Base-by-base conservation (phyloP, 2,797 vertebrate species). In the Sebastes kiyomatsui region DNA sequence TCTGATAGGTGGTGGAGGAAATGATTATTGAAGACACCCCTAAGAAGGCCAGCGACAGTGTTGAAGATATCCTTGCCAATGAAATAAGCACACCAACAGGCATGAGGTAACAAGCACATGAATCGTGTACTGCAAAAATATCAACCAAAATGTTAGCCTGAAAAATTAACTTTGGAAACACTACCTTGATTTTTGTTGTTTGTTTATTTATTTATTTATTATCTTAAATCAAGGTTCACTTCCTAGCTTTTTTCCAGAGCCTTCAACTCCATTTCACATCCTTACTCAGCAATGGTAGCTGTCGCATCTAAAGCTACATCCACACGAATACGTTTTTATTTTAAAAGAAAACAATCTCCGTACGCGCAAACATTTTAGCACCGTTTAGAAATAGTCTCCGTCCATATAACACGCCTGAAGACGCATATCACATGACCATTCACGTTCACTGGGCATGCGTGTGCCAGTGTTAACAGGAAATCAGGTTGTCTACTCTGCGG, bases 11-110 rank as follows among this genome's bases (percentile, higher is more conserved):
- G 85, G 94, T 97, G 85, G 94, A 95, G 80, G 97, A 97, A 84
- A 94, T 87, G 7, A 9, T 92, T 7, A 79, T 72, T 70, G 97
- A 94, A 75, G 92, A 90, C 67, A 89, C 92, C 7, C 90, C 96
- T 75, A 96, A 92, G 94, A 96, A 95, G 93, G 72, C 90, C 84
- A 96, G 95, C 71, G 96, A 96, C 76, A 97, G 97, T 93, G 95
- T 97, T 83, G 97, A 99, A 95, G 97, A 99, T 93, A 96, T 99
- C 94, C 97, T 98, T 86, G 97, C 97, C 75, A 95, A 96, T 90
- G 97, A 99, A 95, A 95, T 94, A 85, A 95, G 94, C 88, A 97
- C 97, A 78, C 97, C 97, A 52, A 97, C 97, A 82, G 97, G 97
- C 95, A 97, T 99, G 91, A 98, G 97, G 98, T 99, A 90, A 88